Percentiles rank a stretch among this genome's conserved stretches.
These are phyloP conservation scores for Drosophila orena DNA, from an alignment of 1,140 invertebrate genomes.

Conservation along the genomic window DNA sequence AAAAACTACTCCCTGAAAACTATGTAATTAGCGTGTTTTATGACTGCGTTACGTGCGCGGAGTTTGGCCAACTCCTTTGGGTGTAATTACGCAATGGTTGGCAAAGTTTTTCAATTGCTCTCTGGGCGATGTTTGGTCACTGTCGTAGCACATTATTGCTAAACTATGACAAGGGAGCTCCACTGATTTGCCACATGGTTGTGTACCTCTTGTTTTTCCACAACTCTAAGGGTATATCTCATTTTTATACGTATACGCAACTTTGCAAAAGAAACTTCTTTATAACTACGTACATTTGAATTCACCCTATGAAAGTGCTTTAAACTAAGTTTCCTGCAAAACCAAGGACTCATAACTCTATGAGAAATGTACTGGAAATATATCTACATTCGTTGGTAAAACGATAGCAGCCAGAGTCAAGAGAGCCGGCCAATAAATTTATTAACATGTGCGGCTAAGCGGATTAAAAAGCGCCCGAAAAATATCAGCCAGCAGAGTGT, in stretches of 20 bases:
- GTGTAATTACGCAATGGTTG: constrained; percentile 68
- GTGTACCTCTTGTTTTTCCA: too few species aligned
- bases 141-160: constrained; percentile 18
- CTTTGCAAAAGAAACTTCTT: too few species aligned
- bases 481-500: constrained; percentile 55
- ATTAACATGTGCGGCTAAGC: constrained; percentile 79
- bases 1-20: constrained; percentile 24
- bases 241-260: too few species aligned
- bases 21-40: constrained; percentile 79
- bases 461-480: constrained; percentile 60
- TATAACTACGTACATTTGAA: too few species aligned
- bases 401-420: constrained; percentile 21
- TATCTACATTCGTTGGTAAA: constrained; percentile 1
- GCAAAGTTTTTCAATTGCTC: constrained; percentile 70
- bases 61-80: constrained; percentile 63
- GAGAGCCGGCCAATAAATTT: constrained; percentile 63
- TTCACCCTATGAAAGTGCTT: too few species aligned
- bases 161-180: neutral
- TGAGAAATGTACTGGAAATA: neutral
- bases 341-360: constrained; percentile 2
- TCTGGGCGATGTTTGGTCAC: constrained; percentile 38
- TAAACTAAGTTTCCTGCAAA: neutral
- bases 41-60: constrained; percentile 46
- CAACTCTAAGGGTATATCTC: neutral
- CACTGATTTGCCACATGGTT: neutral